Evolutionary conservation across 2,797 vertebrate genomes (phyloP), one percentile per base, ranked within the genome.

Genomic region (Tenualosa thibaudeaui): DNA sequence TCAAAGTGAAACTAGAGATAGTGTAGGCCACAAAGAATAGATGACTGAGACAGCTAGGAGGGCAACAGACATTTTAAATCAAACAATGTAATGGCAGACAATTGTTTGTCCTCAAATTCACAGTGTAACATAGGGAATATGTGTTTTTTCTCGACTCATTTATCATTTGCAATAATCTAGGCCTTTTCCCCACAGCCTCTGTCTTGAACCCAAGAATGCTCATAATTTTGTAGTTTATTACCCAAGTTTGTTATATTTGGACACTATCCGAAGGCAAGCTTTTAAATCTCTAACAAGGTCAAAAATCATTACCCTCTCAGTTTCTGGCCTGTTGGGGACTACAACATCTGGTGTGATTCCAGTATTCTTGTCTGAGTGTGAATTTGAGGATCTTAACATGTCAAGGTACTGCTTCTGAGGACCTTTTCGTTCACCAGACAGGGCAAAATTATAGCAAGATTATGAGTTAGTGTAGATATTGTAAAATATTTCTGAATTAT

Each of bases 161-260:
- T 81, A 40, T 75, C 12, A 82, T 84, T 86, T 3, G 40, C 13
- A 82, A 85, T 31, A 53, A 65, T 62, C 17, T 71, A 85, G 78
- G 83, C 60, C 68, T 0, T 50, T 26, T 83, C 88, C 86, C 87
- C 85, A 81, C 53, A 58, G 88, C 86, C 86, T 85, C 89, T 65
- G 12, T 71, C 62, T 84, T 87, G 85, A 86, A 86, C 81, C 85
- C 83, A 82, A 75, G 58, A 86, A 87, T 85, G 12, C 9, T 83
- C 53, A 53, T 86, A 50, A 49, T 82, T 26, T 50, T 15, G 82
- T 22, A 54, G 82, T 22, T 83, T 84, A 85, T 88, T 85, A 88
- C 83, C 43, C 60, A 68, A 17, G 84, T 90, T 89, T 89, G 83
- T 90, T 89, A 85, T 65, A 82, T 22, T 85, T 90, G 89, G 89